Conservation (phyloP, 2,888 invertebrate species). For the Junonia oenone region DNA sequence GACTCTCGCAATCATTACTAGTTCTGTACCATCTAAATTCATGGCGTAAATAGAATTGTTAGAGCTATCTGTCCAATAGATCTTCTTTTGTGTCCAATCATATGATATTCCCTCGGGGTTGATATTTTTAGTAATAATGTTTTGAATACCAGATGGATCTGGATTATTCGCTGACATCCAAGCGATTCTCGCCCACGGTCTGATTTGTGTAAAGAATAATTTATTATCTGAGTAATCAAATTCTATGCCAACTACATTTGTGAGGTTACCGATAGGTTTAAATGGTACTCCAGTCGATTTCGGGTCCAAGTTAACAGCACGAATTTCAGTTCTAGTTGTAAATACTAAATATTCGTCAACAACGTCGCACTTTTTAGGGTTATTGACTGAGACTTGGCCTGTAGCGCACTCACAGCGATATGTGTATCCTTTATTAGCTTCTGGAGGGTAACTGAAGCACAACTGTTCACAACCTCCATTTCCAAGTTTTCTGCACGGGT, state of each 20-base stretch:
- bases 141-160: constrained; percentile 79
- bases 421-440: constrained; percentile 71
- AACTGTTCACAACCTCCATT: constrained; percentile 95
- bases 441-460: constrained; percentile 94
- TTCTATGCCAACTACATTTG: constrained; percentile 96
- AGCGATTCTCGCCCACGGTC: constrained; percentile 93
- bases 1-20: constrained; percentile 95
- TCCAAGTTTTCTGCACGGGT: constrained; percentile 87
- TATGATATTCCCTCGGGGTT: constrained; percentile 97
- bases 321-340: constrained; percentile 95
- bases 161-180: constrained; percentile 88
- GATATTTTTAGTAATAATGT: constrained; percentile 87
- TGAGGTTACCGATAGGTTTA: constrained; percentile 89
- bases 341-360: constrained; percentile 95
- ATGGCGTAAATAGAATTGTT: constrained; percentile 97
- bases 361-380: constrained; percentile 86
- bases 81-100: constrained; percentile 98
- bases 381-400: constrained; percentile 84
- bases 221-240: constrained; percentile 94
- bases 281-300: constrained; percentile 90
- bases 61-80: constrained; percentile 98
- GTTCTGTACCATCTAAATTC: constrained; percentile 91
- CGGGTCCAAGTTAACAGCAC: constrained; percentile 93
- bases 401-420: constrained; percentile 95
- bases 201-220: constrained; percentile 94